These are phyloP conservation scores for Zaprionus tsacasi DNA, from an alignment of 1,140 invertebrate species.

Conservation along the genomic window DNA sequence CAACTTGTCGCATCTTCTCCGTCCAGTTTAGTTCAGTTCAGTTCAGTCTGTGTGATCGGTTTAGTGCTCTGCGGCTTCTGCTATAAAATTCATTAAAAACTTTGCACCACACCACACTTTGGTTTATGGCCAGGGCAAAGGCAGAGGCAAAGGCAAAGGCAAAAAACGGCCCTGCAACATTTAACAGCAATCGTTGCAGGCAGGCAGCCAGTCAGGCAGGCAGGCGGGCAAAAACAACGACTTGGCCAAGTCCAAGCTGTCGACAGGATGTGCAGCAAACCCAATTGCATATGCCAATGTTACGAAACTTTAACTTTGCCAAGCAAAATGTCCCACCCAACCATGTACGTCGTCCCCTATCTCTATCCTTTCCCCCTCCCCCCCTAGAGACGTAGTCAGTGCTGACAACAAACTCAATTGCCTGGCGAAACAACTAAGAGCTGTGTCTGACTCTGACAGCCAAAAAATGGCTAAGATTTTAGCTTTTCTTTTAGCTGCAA, in stretches of 20 bases:
- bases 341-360: neutral
- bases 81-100: constrained; percentile 82
- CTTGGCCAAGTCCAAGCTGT: constrained; percentile 77
- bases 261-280: constrained; percentile 79
- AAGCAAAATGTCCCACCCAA: constrained; percentile 50
- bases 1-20: neutral
- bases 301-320: constrained; percentile 57
- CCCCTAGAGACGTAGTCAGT: neutral
- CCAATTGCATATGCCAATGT: constrained; percentile 81
- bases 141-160: constrained; percentile 34
- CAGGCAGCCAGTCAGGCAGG: neutral
- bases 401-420: constrained; percentile 37
- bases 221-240: constrained; percentile 43
- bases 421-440: constrained; percentile 19
- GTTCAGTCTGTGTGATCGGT: constrained; percentile 43
- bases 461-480: neutral
- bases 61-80: constrained; percentile 57
- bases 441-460: neutral
- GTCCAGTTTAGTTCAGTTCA: constrained; percentile 13
- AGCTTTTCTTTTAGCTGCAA: constrained; percentile 7
- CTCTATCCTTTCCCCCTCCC: neutral
- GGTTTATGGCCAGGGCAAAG: constrained; percentile 23
- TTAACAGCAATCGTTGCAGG: constrained; percentile 67
- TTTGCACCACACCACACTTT: constrained; percentile 42
- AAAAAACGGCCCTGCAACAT: constrained; percentile 60